Evolutionary conservation across 2,888 invertebrate species (phyloP), one percentile per base, ranked within the genome.

Genomic region (Criorhina ranunculi): DNA sequence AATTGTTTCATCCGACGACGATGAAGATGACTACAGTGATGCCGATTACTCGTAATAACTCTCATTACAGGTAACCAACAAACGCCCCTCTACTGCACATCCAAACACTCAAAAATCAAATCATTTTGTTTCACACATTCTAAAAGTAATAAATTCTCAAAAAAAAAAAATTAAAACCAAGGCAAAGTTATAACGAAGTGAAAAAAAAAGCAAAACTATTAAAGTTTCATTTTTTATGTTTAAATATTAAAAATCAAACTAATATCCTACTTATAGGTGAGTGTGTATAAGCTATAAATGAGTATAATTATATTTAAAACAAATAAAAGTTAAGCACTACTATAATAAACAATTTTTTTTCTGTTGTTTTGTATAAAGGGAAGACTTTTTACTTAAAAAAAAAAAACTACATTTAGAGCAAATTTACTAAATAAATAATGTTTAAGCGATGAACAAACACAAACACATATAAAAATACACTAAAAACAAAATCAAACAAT

Each of bases 21-120:
- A 95, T 86, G 95, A 94, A 88, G 94, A 94, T 89, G 94, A 95
- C 90, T 93, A 92, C 90, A 95, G 95, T 92, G 95, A 95, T 90
- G 90, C 90, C 77, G 91, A 91, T 77, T 93, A 93, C 87, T 77
- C 79, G 69, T 82, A 81, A 86, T 81, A 60, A 81, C 11, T 53
- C 64, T 49, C 49, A 72, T 53, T 60, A 46, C 40, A 70, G 70
- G 73, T 59, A 77, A 59, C 33, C n/a, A 64, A 31, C 35, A 46
- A 44, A 35, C 1, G 24, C 12, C 69, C n/a, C 55, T 31, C 33
- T 29, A 37, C 12, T 17, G 29, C 15, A 57, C 33, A 51, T 35
- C 57, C 37, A 60, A 29, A 12, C 15, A 78, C 76, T 70, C 51
- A 62, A 42, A n/a, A 37, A 31, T 33, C 46, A 59, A 57, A 53